Base-by-base conservation (phyloP, 2,888 invertebrate genomes). In the Myopa testacea region DNA sequence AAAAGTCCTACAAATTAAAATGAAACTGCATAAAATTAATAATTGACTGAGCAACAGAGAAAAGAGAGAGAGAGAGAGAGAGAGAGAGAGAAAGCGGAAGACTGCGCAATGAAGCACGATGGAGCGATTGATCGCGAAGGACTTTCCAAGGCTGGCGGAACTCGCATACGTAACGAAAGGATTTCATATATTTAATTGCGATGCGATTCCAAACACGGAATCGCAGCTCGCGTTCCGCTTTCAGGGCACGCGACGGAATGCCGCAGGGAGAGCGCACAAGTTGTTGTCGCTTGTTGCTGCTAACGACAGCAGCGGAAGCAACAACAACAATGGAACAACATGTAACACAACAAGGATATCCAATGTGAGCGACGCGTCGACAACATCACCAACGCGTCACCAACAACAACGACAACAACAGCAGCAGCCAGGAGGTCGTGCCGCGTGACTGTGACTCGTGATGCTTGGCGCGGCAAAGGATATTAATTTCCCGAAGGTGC, bases 401-500 rank as follows among this genome's bases (percentile, higher is more conserved):
- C 37, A 70, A 12, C 76, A 77, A 73, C 34, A 52, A 78, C 69
- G 55, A 74, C n/a, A 58, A 67, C 73, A 76, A 77, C 62, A 76
- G n/a, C 55, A 76, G 26, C 63, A 58, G 75, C 82, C 86, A 85
- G 84, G 84, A 82, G 84, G 78, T 78, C 72, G 67, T 80, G 84
- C 85, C 86, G 81, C 85, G 86, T 83, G 87, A 86, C 85, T 84
- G 78, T 79, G 76, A 76, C 79, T 78, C 63, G 78, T 79, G 37
- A 60, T 76, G 38, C 45, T 76, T 69, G 72, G 76, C 75, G 74
- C 10, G 14, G 60, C 45, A 84, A 86, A 87, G 84, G 85, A 85
- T 88, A 87, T 87, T 87, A 87, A 87, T 87, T 87, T 87, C 87
- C 88, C 87, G 85, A 86, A 87, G 85, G 86, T 85, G 83, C 82